A percentile compares a stretch with the other conserved stretches of the same genome.
phyloP scores from a whole-genome alignment of 2,888 invertebrate genomes.

The Mesochorus sp. region DNA sequence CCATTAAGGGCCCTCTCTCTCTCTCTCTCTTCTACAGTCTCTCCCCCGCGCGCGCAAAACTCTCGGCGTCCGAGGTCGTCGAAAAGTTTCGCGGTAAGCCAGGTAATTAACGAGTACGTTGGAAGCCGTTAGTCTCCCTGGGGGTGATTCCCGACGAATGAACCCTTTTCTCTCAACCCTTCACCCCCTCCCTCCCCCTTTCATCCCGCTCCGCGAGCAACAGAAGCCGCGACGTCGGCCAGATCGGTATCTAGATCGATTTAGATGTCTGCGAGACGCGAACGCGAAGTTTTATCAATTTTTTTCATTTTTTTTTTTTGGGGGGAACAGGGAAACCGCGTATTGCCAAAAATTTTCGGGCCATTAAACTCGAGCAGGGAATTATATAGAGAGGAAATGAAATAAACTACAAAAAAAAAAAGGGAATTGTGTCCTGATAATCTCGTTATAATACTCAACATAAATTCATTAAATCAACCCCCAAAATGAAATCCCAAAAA shows the following conservation, averaged over 20 bases:
- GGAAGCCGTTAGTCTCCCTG: slow-evolving; percentile 70
- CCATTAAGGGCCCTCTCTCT: slow-evolving; percentile 68
- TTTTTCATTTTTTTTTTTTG: slow-evolving; percentile 17
- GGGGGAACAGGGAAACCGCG: slow-evolving; percentile 50
- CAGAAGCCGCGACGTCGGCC: slow-evolving; percentile 39
- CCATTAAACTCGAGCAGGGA: slow-evolving; percentile 43
- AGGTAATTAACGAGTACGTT: slow-evolving; percentile 75
- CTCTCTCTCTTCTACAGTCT: not conserved
- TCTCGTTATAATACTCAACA: slow-evolving; percentile 1
- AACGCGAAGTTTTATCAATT: slow-evolving; percentile 64
- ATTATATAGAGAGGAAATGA: slow-evolving; percentile 2
- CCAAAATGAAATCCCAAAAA: not conserved
- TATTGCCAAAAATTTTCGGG: slow-evolving; percentile 47
- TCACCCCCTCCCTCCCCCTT: not conserved
- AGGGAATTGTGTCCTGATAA: slow-evolving; percentile 41
- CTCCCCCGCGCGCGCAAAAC: slow-evolving; percentile 44
- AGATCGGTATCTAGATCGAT: slow-evolving; percentile 75
- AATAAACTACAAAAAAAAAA: slow-evolving; percentile 15
- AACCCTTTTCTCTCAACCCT: slow-evolving; percentile 11
- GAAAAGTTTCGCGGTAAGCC: slow-evolving; percentile 75
- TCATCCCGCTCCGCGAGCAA: slow-evolving; percentile 11
- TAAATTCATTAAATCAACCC: not conserved
- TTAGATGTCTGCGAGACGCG: slow-evolving; percentile 65
- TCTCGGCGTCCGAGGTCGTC: slow-evolving; percentile 69
- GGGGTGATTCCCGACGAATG: slow-evolving; percentile 68